These are phyloP conservation scores for Cichlasoma orientale DNA, from an alignment of 2,797 vertebrate genomes.

Conservation along the genomic window DNA sequence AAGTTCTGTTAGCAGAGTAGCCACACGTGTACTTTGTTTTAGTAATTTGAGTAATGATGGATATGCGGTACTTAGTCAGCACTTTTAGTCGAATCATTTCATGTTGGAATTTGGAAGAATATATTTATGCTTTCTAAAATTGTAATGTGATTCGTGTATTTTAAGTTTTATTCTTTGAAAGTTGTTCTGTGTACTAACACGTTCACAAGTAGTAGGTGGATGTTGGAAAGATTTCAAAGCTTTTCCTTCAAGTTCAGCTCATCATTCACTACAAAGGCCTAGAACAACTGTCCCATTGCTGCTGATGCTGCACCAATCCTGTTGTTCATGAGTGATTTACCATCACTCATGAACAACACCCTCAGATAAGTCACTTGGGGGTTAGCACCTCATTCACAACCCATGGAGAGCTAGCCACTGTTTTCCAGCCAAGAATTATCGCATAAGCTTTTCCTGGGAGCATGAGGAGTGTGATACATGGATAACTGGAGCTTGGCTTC, in stretches of 20 bases:
- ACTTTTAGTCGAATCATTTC: not conserved
- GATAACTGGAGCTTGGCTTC: slow-evolving; percentile 1
- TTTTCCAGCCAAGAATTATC: not conserved
- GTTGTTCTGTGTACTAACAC: too few species aligned
- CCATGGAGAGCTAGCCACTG: not conserved
- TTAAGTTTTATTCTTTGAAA: too few species aligned
- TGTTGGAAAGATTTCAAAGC: not conserved
- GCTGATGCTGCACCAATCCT: not conserved
- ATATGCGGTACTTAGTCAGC: not conserved
- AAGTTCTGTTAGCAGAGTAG: too few species aligned
- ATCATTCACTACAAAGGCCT: not conserved
- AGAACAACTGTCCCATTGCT: not conserved
- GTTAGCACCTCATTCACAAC: not conserved
- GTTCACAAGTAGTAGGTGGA: too few species aligned
- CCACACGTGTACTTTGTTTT: not conserved
- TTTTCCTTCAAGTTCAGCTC: not conserved
- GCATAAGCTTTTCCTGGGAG: not conserved
- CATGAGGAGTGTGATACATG: not conserved
- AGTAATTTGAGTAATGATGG: not conserved
- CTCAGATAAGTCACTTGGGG: not conserved
- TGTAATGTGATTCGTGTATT: too few species aligned
- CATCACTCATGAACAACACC: not conserved
- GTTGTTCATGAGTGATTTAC: not conserved
- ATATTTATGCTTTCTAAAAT: not conserved
- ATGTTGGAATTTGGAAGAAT: not conserved